Evolutionary conservation across 2,113 vertebrate species (phyloP).

Genomic region (Haliaeetus leucogaster): DNA sequence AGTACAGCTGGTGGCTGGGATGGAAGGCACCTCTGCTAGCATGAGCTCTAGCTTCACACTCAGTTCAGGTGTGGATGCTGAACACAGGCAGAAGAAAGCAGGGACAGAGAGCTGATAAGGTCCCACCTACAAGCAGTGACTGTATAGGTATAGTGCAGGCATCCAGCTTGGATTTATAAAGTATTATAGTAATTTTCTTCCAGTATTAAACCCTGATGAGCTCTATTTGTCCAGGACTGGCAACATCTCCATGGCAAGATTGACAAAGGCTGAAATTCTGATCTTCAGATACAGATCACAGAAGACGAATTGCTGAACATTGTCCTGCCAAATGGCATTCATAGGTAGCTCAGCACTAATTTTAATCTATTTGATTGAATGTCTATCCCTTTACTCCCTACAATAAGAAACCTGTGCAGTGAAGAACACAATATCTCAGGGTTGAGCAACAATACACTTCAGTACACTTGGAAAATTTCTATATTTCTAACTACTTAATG

Average conservation of each 20-base stretch:
- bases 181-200: background rate
- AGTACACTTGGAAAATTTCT: background rate
- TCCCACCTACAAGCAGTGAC: background rate
- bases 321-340: background rate
- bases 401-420: background rate
- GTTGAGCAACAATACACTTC: background rate
- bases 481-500: background rate
- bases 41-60: background rate
- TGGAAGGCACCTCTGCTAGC: background rate
- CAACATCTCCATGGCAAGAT: background rate
- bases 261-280: background rate
- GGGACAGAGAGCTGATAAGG: background rate
- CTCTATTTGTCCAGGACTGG: background rate
- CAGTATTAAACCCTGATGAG: background rate
- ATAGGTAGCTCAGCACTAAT: background rate
- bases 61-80: accelerated
- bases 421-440: background rate
- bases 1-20: background rate
- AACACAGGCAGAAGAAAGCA: background rate
- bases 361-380: background rate
- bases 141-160: background rate
- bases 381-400: background rate
- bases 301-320: background rate
- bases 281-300: background rate
- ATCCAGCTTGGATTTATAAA: background rate